These are phyloP conservation scores for Oreochromis niloticus DNA, from an alignment of 2,113 vertebrate genomes.

Conservation along the genomic window DNA sequence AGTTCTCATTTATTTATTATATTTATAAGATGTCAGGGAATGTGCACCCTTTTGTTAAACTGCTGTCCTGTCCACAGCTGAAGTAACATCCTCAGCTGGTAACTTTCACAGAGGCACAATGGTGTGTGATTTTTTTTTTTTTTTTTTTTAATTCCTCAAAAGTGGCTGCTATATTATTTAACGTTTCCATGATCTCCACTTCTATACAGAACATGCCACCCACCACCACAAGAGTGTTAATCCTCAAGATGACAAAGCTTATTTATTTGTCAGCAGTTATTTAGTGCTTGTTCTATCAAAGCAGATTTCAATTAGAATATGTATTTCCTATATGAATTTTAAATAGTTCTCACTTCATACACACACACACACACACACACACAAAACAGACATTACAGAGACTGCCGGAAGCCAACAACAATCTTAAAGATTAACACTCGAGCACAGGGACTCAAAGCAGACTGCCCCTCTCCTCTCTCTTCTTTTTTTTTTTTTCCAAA, in stretches of 20 bases:
- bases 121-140: not conserved
- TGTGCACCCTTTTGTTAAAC: not conserved
- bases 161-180: slow-evolving; percentile 58
- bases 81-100: not conserved
- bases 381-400: not conserved
- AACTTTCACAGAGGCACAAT: not conserved
- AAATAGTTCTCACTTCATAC: not conserved
- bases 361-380: too few species aligned
- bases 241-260: not conserved
- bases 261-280: not conserved
- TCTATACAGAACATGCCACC: slow-evolving; percentile 29
- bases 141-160: slow-evolving; percentile 19
- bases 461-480: slow-evolving; percentile 15
- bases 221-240: slow-evolving; percentile 7
- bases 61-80: not conserved
- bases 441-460: slow-evolving; percentile 37
- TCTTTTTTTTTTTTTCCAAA: not conserved
- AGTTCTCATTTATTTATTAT: not conserved
- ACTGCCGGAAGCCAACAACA: not conserved
- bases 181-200: slow-evolving; percentile 32
- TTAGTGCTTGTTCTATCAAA: not conserved
- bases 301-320: not conserved
- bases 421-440: slow-evolving; percentile 34
- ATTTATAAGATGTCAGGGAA: not conserved
- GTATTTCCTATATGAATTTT: not conserved